phyloP scores from a whole-genome alignment of 2,888 invertebrate species.

The Cryptus viduatorius region DNA sequence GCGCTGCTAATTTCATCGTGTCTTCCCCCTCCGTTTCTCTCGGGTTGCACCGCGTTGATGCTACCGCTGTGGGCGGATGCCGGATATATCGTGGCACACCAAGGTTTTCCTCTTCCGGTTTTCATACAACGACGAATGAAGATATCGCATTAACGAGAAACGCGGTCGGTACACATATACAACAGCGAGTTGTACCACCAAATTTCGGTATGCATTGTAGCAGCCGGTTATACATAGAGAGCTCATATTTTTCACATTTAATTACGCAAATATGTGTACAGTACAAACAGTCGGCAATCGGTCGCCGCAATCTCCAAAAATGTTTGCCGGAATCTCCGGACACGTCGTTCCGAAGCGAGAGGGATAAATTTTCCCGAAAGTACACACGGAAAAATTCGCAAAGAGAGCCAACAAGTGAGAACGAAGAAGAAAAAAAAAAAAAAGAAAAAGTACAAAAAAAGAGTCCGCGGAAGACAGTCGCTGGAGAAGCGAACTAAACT shows the following conservation, averaged over 20 bases:
- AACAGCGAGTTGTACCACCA: neutral
- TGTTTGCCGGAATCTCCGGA: neutral
- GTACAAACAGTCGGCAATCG: neutral
- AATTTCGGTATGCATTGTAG: conserved; percentile 2
- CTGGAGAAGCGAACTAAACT: conserved; percentile 68
- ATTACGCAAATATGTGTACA: too few relatives aligned
- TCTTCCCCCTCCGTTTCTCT: conserved; percentile 2
- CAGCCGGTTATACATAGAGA: neutral
- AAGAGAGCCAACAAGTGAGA: conserved; percentile 16
- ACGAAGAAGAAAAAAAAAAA: conserved; percentile 28
- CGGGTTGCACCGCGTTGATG: conserved; percentile 38
- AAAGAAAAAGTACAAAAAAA: conserved; percentile 27
- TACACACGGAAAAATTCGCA: neutral
- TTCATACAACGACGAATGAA: conserved; percentile 16
- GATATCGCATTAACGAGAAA: conserved; percentile 11
- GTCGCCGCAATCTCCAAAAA: neutral
- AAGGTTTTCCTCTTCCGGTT: conserved; percentile 46
- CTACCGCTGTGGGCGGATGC: conserved; percentile 37
- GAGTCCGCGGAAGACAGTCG: conserved; percentile 31
- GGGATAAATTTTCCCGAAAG: neutral
- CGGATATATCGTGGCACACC: conserved; percentile 46
- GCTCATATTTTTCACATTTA: neutral
- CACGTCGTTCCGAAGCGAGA: too few relatives aligned
- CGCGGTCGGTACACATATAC: neutral
- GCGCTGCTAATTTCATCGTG: conserved; percentile 50